Conservation (phyloP, 2,797 vertebrate genomes). For the Iguana delicatissima region DNA sequence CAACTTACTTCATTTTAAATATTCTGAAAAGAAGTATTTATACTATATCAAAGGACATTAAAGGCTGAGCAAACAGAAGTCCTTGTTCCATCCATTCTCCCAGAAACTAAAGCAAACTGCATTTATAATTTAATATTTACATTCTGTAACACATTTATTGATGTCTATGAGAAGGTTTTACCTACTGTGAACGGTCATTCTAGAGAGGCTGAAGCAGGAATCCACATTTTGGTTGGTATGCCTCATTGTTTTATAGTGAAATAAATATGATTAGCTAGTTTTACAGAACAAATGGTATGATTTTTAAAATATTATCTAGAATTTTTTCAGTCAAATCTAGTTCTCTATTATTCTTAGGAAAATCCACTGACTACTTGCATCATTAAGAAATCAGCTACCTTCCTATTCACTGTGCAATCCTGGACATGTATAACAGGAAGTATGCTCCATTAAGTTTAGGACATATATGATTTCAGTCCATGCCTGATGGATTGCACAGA, state of each 20-base stretch:
- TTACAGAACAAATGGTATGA: background rate
- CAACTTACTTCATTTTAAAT: conserved; percentile 60
- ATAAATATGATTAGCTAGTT: background rate
- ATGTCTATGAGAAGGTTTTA: no score
- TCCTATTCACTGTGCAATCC: background rate
- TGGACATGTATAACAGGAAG: background rate
- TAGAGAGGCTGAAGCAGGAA: no score
- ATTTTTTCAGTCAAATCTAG: no score
- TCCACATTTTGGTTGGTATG: no score
- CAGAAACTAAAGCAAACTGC: background rate
- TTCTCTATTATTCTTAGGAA: background rate
- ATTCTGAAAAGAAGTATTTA: background rate
- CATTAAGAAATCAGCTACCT: background rate
- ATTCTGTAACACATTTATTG: background rate
- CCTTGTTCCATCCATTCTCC: no score
- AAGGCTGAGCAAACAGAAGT: conserved; percentile 37
- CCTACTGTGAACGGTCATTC: no score
- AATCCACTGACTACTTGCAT: background rate
- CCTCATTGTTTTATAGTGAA: background rate
- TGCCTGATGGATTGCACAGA: background rate
- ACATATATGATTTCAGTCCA: background rate
- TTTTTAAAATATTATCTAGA: background rate
- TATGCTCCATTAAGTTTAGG: background rate
- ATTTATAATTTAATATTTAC: background rate
- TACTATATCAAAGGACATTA: conserved; percentile 15